Base-by-base conservation (phyloP, 2,797 vertebrate species). In the Notolabrus celidotus region DNA sequence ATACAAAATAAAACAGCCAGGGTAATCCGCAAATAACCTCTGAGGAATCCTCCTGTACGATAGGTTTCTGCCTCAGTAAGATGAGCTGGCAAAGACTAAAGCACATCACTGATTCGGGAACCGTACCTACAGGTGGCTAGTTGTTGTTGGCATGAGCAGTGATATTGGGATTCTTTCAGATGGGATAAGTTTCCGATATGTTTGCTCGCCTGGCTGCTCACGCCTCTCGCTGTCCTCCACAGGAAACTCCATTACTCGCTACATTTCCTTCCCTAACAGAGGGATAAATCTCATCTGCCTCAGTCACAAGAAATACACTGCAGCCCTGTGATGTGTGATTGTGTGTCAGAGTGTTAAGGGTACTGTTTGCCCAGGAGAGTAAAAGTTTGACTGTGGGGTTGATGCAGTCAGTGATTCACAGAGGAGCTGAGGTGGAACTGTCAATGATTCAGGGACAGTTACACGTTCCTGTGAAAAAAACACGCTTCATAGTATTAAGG, bases 191-290 rank as follows among this genome's bases (percentile, higher is more conserved):
- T 72, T 46, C 29, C 36, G 33, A 14, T 34, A 54, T 41, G 25
- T 70, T 80, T 54, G 29, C 67, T 53, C 14, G 39, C 47, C 45
- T 58, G 75, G 61, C 47, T 71, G 11, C 51, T 49, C 41, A 16
- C 47, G 6, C 49, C 56, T 64, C 69, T 53, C n/a, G 5, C 38
- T 25, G 20, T 33, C 49, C 22, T 67, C 64, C 46, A 23, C 38
- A 14, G 73, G 61, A 81, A 68, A 78, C 77, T 77, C 62, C 42
- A 86, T 90, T 81, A 87, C 79, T 67, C 76, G 79, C 79, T 36
- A 71, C 69, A 64, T 83, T 85, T 73, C 53, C 46, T 80, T 68
- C 53, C 42, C 61, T 77, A 65, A 82, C 77, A 54, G 73, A 70
- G 56, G 77, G 57, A 71, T 68, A 54, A 65, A 86, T 71, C 73